phyloP scores from a whole-genome alignment of 2,888 invertebrate genomes.

The Callimorpha dominula region DNA sequence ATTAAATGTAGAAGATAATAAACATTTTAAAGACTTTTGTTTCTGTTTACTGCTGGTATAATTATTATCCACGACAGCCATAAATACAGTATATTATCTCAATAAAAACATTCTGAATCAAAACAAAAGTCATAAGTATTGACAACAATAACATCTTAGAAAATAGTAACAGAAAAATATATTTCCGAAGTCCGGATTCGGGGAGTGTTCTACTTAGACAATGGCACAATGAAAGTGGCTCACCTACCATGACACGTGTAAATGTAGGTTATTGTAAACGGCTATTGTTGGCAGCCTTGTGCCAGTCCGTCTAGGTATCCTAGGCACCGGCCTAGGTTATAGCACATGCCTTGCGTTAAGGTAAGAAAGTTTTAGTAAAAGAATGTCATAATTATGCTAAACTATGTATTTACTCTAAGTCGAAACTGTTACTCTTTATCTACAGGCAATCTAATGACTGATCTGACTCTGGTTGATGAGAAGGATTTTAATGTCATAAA shows the following conservation, averaged over 20 bases:
- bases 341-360: conserved; percentile 29
- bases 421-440: no score
- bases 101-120: neutral
- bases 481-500: no score
- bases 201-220: neutral
- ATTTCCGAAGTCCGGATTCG: neutral
- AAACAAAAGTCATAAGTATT: neutral
- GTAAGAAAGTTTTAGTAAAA: neutral
- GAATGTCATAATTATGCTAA: neutral
- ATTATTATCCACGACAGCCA: neutral
- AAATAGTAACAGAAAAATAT: neutral
- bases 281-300: conserved; percentile 38
- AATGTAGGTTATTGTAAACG: conserved; percentile 40
- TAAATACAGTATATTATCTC: neutral
- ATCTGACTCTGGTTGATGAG: no score
- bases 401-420: no score
- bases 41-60: neutral
- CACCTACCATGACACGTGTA: conserved; percentile 4
- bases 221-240: conserved; percentile 5
- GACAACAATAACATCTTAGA: neutral
- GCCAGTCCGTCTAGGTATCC: conserved; percentile 28
- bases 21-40: neutral
- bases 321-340: conserved; percentile 38
- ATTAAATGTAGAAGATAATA: neutral
- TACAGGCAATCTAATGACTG: no score